Evolutionary conservation across 2,888 invertebrate species (phyloP), one percentile per base, ranked within the genome.

Genomic region (Teinopalpus imperialis): DNA sequence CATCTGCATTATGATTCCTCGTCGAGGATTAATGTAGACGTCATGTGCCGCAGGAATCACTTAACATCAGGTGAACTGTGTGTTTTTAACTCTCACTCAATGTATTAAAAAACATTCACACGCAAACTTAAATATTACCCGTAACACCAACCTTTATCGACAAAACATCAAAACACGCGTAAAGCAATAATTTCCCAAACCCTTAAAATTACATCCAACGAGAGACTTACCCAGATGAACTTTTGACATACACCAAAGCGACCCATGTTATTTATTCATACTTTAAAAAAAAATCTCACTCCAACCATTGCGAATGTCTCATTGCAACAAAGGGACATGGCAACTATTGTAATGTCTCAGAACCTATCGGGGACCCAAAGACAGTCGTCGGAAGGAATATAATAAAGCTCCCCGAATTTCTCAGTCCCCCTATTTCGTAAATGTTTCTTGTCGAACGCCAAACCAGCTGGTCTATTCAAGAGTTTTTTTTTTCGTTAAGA

Each of bases 381-480:
- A 37, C 37, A 43, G 37, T 29, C n/a, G n/a, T n/a, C 21, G 20
- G 34, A 39, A 48, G 43, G 24, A 36, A 40, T 43, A 40, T 36
- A 41, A 43, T 47, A 48, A 41, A 45, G 69, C 65, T 72, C 75
- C 80, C 77, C 77, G 74, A 66, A 76, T 75, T 59, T 64, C 75
- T 79, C 73, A 59, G 61, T 68, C 61, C 63, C 73, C 79, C 74
- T 40, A 35, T 50, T 74, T 75, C 70, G 65, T 68, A 68, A 79
- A 64, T 74, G 74, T 80, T 78, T 74, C 80, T 75, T 77, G 66
- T 66, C 71, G 68, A 61, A 61, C 63, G 67, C 67, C 65, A 68
- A 74, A 81, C 81, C 86, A 87, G 83, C 85, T 86, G 87, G 78
- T 75, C 80, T 78, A 80, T 86, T 82, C 65, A 86, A 69, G 56